Percentiles rank a stretch among this genome's conserved stretches.
Conservation (phyloP, 2,113 vertebrate genomes). For the Osmerus eperlanus region DNA sequence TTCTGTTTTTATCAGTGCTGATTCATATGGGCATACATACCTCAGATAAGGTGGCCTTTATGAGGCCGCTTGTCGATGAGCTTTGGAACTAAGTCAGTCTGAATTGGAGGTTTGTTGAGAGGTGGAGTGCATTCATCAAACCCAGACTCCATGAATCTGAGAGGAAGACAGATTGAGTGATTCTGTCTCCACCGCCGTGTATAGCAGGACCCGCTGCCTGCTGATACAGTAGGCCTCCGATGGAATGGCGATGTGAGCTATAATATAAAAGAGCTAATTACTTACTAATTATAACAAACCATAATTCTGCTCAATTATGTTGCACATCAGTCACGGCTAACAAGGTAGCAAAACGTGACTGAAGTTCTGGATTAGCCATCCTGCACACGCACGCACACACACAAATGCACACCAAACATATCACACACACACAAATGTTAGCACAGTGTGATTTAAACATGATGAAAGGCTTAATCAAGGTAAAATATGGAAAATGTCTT, state of each 20-base stretch:
- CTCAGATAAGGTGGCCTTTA: slow-evolving; percentile 54
- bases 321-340: slow-evolving; percentile 49
- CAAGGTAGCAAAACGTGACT: slow-evolving; percentile 33
- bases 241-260: slow-evolving; percentile 18
- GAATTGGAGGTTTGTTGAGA: slow-evolving; percentile 32
- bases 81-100: slow-evolving; percentile 35
- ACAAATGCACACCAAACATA: too few species aligned
- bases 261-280: slow-evolving; percentile 46
- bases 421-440: too few species aligned
- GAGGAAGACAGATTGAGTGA: slow-evolving; percentile 22
- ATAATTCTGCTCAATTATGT: slow-evolving; percentile 49
- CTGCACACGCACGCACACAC: background rate
- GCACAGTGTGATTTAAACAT: too few species aligned
- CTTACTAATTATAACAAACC: slow-evolving; percentile 51
- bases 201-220: background rate
- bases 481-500: background rate
- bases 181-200: slow-evolving; percentile 26
- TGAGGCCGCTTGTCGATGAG: slow-evolving; percentile 42
- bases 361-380: slow-evolving; percentile 29
- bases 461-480: too few species aligned
- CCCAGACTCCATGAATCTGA: slow-evolving; percentile 12
- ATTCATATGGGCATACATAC: slow-evolving; percentile 27
- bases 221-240: slow-evolving; percentile 45
- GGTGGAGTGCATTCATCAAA: slow-evolving; percentile 22
- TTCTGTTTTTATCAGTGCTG: slow-evolving; percentile 30